Evolutionary conservation across 2,113 vertebrate species (phyloP), one percentile per base, ranked within the genome.

Genomic region (Notothenia rossii): DNA sequence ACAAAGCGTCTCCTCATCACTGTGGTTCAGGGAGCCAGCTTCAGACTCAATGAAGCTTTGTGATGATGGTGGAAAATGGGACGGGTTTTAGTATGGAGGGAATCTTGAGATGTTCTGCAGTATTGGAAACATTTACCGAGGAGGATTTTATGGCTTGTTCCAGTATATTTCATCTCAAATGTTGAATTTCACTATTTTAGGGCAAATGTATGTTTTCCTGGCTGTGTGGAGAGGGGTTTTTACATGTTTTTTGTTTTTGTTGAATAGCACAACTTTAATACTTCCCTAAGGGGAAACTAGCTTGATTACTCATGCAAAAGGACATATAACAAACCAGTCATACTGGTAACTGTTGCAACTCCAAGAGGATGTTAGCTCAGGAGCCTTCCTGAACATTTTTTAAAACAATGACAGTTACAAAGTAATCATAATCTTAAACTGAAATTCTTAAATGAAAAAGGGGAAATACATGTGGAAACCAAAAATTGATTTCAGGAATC

Each of bases 1-100:
- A 81, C 63, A 77, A 67, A 75, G 64, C 68, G 67, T 81, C 49
- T 51, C 49, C 18, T 55, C 61, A 66, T 72, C 56, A 13, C 20
- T 33, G 25, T 43, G 22, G 72, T 51, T 74, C n/a, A 49, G 69
- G 33, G 17, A 18, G 18, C 14, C 12, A 45, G 53, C 7, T 6
- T 14, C 13, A 11, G n/a, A 56, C 85, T 86, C 33, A 59, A 46
- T 49, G n/a, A 63, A 43, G 67, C 18, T 46, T 6, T 46, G 53
- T 40, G 36, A 40, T 40, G 5, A 40, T 2, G 36, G 36, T 40
- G 5, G 36, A 40, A 7, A 40, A 40, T 40, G 36, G 5, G 36
- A 40, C 6, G 36, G 36, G 4, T 48, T 48, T 48, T 65, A n/a
- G 29, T 17, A 25, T 17, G 13, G 14, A 22, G 2, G 18, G 6